Evolutionary conservation across 1,140 invertebrate species (phyloP), one percentile per base, ranked within the genome.

Genomic region (Conus ventricosus): DNA sequence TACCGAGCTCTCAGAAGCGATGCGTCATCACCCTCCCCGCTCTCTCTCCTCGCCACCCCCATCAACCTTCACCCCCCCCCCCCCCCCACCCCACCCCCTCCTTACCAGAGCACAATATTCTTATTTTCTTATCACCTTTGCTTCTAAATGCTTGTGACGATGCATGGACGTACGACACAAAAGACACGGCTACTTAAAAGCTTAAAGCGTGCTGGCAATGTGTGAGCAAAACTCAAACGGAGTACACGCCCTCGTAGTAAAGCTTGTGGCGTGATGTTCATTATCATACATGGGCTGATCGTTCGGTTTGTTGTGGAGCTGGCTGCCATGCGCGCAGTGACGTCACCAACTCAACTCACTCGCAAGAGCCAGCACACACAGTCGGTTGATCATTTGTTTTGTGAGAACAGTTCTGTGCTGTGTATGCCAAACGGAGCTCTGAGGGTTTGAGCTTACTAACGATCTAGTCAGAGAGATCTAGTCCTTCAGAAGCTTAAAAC

Each of bases 191-290:
- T 3, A 39, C 39, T 3, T 39, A 39, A 39, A 39, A 39, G 17
- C 60, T 63, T 63, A 63, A 63, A 20, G 11, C 17, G 60, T 13
- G 60, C 60, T 63, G 67, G 13, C 67, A 23, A 10, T 71, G 67
- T 71, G 67, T 23, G 67, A 71, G 20, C 20, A 23, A 71, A 71
- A 71, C 8, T 3, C 67, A 23, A 17, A 10, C 67, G 67, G 23
- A 71, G 67, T 20, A 71, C 67, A 71, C 67, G 67, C 67, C 67
- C 67, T 71, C 67, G 67, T 71, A 71, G 67, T 71, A 71, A 63
- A 71, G 67, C 67, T 71, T 71, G 67, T 71, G 67, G 67, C 67
- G 67, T 71, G 67, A 71, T 71, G 67, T 71, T 71, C 67, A 71
- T 71, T 71, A 71, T 71, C 67, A 71, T 71, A 60, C 57, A 71